These are phyloP conservation scores for Chymomyza costata DNA, from an alignment of 1,140 invertebrate species.

Conservation along the genomic window DNA sequence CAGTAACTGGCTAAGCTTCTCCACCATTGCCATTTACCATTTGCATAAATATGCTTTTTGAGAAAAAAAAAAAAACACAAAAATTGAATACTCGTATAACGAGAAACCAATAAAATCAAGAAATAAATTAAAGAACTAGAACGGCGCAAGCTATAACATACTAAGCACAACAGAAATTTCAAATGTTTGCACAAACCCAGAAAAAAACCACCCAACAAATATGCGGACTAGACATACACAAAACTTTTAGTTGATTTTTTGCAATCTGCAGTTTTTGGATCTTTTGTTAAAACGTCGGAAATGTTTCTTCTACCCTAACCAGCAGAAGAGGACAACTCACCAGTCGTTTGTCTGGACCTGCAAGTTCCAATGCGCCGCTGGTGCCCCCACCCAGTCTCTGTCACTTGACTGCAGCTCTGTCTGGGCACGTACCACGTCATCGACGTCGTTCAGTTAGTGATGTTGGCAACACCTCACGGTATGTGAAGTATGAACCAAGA, in stretches of 20 bases:
- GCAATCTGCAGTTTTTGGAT: conserved; percentile 67
- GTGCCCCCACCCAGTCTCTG: neutral
- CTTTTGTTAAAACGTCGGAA: conserved; percentile 61
- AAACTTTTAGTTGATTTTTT: conserved; percentile 57
- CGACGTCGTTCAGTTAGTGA: conserved; percentile 31
- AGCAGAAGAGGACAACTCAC: neutral
- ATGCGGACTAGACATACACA: conserved; percentile 24
- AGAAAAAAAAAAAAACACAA: conserved; percentile 1
- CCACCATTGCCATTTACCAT: no score
- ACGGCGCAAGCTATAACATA: neutral
- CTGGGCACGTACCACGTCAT: conserved; percentile 56
- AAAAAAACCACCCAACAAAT: conserved; percentile 43
- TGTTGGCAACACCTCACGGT: conserved; percentile 61
- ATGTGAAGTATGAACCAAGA: conserved; percentile 10
- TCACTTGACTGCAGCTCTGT: conserved; percentile 12
- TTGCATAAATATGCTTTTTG: no score
- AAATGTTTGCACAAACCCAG: conserved; percentile 32
- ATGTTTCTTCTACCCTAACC: conserved; percentile 35
- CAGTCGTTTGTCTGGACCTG: conserved; percentile 15
- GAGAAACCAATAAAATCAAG: conserved; percentile 68
- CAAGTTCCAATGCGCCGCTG: neutral
- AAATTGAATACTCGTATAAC: neutral
- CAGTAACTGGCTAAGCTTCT: no score
- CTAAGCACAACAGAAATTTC: conserved; percentile 26
- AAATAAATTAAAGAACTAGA: conserved; percentile 68